Base-by-base conservation (phyloP, 2,888 invertebrate genomes). In the Lycia hirtaria region DNA sequence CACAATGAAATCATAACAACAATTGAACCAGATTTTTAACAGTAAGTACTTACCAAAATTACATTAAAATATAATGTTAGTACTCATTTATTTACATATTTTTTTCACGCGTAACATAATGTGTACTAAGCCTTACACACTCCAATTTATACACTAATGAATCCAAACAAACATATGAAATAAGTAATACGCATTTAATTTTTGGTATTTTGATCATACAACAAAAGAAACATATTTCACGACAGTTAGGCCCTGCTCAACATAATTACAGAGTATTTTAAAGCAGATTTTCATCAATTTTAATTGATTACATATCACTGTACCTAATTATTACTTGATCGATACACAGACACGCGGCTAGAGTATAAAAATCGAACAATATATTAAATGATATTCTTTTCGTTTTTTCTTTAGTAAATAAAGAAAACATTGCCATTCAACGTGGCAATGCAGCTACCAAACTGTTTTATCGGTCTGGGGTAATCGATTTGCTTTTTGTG, bases 161-260 rank as follows among this genome's bases (percentile, higher is more conserved):
- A 55, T 52, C 49, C 59, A 53, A 62, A 54, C 32, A 58, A 56
- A 60, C 55, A 57, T 56, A 58, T 43, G 52, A 52, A 51, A 58
- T 58, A 57, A 51, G 20, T 57, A 53, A 58, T 58, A 58, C 52
- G 57, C 57, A 44, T 48, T 26, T 48, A 78, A 71, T 83, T 82
- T 83, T 85, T 85, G 83, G 84, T 84, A 83, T 87, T 77, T 83
- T 83, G 81, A 79, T 85, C 84, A 83, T 83, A 76, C 71, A 75
- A 74, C 71, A 76, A 69, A 81, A 76, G 68, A 81, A 24, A 24
- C 15, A 55, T 49, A 50, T 50, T 56, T 56, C 74, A 75, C 78
- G 81, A 83, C 83, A 81, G 80, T 84, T 85, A 87, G 85, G 86
- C 83, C 81, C 83, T 81, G 73, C 73, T 56, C 63, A 65, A 71